A percentile compares a stretch with the other conserved stretches of the same genome.
These are phyloP conservation scores for Odobenus rosmarus DNA, from an alignment of 2,113 vertebrate genomes.

Conservation along the genomic window DNA sequence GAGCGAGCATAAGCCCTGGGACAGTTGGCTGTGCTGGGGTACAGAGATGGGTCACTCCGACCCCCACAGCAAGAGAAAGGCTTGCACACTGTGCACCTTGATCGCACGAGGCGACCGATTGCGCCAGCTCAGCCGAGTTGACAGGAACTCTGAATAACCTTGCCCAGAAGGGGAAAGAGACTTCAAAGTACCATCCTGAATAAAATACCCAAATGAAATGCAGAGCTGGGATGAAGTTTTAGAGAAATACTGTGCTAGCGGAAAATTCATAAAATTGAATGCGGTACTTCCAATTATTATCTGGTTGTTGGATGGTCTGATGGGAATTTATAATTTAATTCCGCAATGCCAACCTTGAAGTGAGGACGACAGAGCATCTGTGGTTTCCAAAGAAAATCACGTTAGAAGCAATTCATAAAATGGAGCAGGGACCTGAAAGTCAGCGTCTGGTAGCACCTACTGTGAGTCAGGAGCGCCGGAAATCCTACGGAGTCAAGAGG, in stretches of 20 bases:
- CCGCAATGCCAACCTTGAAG: background rate
- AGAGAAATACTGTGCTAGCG: background rate
- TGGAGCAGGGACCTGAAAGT: background rate
- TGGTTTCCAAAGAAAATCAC: background rate
- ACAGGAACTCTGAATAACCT: background rate
- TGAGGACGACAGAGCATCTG: accelerated
- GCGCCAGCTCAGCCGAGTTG: background rate
- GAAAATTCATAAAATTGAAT: accelerated
- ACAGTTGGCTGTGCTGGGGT: no score
- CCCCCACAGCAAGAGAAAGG: background rate
- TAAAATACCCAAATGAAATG: accelerated
- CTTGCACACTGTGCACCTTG: accelerated
- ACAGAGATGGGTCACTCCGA: background rate
- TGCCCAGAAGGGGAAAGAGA: background rate
- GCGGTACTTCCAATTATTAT: accelerated
- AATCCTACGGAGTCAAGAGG: accelerated
- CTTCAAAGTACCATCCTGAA: background rate
- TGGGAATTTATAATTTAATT: background rate
- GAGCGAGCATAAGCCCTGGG: background rate
- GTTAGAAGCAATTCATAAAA: background rate
- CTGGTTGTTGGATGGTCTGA: background rate
- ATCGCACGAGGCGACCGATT: accelerated
- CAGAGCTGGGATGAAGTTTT: background rate
- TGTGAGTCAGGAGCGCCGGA: accelerated
- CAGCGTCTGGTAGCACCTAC: accelerated